These are phyloP conservation scores for Hyles euphorbiae DNA, from an alignment of 1,140 invertebrate species.

Conservation along the genomic window DNA sequence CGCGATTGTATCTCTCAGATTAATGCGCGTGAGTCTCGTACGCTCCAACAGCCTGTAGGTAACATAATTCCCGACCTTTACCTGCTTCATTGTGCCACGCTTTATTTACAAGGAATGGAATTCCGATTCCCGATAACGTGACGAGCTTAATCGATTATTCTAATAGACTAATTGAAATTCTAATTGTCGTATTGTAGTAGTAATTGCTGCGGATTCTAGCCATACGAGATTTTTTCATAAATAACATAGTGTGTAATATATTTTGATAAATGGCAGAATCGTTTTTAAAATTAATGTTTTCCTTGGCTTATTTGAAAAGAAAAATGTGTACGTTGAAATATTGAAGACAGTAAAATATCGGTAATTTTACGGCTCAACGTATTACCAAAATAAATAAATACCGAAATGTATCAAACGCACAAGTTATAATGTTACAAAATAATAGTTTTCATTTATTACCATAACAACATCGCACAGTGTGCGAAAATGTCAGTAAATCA, in stretches of 20 bases:
- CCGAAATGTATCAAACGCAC: too few species aligned
- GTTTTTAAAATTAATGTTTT: too few species aligned
- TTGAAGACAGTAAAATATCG: too few species aligned
- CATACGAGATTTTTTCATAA: too few species aligned
- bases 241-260: too few species aligned
- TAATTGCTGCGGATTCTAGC: too few species aligned
- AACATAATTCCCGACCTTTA: slow-evolving; percentile 49
- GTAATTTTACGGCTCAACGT: too few species aligned
- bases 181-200: too few species aligned
- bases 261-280: too few species aligned
- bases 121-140: slow-evolving; percentile 9
- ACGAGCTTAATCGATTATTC: slow-evolving; percentile 10
- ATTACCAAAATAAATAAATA: too few species aligned
- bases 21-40: slow-evolving; percentile 50
- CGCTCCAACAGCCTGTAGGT: slow-evolving; percentile 35
- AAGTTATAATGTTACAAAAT: slow-evolving; percentile 5
- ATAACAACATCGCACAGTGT: slow-evolving; percentile 20
- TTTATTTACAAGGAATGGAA: slow-evolving; percentile 22
- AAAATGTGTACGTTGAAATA: too few species aligned
- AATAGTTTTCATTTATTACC: slow-evolving; percentile 25
- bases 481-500: slow-evolving; percentile 59
- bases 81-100: slow-evolving; percentile 34
- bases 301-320: too few species aligned
- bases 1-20: slow-evolving; percentile 64
- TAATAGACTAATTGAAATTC: not conserved